Percentiles rank a stretch among this genome's conserved stretches.
Conservation (phyloP, 2,888 invertebrate species). For the Apodemia mormo region DNA sequence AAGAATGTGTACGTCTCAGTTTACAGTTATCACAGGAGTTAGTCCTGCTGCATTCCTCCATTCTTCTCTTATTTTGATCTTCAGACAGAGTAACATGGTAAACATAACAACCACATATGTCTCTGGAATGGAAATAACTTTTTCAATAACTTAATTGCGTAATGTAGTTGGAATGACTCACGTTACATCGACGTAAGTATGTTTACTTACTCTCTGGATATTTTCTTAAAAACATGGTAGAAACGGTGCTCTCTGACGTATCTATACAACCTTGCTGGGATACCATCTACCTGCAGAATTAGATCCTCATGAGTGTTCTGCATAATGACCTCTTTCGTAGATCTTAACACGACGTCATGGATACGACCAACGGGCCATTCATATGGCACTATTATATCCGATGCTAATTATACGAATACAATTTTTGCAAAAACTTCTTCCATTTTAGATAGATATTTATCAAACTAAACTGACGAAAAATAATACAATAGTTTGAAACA, state of each 20-base stretch:
- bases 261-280: constrained; percentile 1
- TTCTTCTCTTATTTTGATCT: constrained; percentile 1
- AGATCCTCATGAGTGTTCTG: not conserved
- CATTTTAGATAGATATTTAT: not conserved
- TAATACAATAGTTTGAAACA: too few relatives aligned
- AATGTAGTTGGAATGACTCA: not conserved
- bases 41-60: not conserved
- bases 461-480: too few relatives aligned
- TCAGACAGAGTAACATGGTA: not conserved
- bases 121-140: not conserved
- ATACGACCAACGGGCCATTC: constrained; percentile 2
- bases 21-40: constrained; percentile 4
- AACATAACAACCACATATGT: constrained; percentile 7
- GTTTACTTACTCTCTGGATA: constrained; percentile 4
- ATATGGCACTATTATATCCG: not conserved
- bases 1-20: not conserved
- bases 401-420: not conserved
- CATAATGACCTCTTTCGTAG: not conserved
- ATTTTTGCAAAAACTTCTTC: not conserved
- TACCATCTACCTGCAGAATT: constrained; percentile 7
- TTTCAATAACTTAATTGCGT: not conserved
- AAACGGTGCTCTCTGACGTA: not conserved
- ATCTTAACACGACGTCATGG: constrained; percentile 4
- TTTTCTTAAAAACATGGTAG: constrained; percentile 13
- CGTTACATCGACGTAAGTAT: not conserved